phyloP scores from a whole-genome alignment of 2,797 vertebrate species.

The Loriculus beryllinus region DNA sequence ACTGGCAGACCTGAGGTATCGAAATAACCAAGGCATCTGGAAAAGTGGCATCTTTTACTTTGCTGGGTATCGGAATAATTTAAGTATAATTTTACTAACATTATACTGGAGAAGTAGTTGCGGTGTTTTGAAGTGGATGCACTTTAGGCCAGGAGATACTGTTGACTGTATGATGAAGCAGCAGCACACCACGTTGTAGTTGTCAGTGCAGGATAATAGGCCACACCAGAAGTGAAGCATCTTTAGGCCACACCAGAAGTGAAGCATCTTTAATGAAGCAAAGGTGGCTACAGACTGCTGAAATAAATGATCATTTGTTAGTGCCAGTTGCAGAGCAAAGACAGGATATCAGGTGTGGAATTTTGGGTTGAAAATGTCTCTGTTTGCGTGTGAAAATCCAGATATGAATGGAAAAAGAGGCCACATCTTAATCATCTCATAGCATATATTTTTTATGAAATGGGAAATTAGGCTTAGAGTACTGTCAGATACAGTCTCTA shows the following conservation, averaged over 20 bases:
- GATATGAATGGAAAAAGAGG: neutral
- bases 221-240: neutral
- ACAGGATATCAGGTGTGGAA: neutral
- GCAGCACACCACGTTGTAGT: rapidly evolving
- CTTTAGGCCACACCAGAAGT: neutral
- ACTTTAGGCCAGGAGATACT: neutral
- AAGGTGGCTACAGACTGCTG: neutral
- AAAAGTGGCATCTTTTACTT: neutral
- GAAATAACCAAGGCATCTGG: neutral
- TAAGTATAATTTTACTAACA: neutral
- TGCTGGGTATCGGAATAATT: neutral
- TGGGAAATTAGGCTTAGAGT: neutral
- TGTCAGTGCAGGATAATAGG: neutral
- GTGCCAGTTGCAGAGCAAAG: neutral
- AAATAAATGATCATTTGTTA: neutral
- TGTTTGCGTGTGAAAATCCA: neutral
- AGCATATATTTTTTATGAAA: conserved; percentile 16
- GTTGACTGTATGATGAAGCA: neutral
- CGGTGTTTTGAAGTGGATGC: neutral
- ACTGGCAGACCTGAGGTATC: neutral
- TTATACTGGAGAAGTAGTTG: neutral
- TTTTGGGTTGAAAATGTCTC: neutral
- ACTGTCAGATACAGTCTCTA: neutral
- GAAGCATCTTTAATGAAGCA: neutral
- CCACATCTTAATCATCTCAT: neutral